These are phyloP conservation scores for Rhagonycha fulva DNA, from an alignment of 2,888 invertebrate genomes.

Conservation along the genomic window DNA sequence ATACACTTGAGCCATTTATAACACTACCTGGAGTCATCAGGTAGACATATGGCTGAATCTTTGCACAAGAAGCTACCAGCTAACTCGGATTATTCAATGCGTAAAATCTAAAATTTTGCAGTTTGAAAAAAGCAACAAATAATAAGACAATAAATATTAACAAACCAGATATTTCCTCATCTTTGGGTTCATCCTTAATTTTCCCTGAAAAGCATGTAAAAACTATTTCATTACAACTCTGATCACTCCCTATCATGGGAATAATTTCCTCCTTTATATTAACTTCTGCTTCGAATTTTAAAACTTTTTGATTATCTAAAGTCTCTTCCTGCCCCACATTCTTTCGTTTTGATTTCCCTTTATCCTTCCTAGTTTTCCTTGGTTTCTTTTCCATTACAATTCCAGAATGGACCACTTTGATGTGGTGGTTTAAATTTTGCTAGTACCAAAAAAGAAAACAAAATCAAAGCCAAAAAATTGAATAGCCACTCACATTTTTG, in stretches of 20 bases:
- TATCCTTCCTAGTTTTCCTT: conserved; percentile 41
- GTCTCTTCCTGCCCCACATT: not conserved
- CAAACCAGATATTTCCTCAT: not conserved
- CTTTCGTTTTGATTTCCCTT: conserved; percentile 30
- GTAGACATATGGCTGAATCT: too few species aligned
- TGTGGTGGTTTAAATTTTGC: conserved; percentile 39
- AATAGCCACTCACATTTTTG: conserved; percentile 27
- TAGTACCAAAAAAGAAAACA: conserved; percentile 27
- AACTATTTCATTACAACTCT: not conserved
- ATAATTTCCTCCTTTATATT: not conserved
- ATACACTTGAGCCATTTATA: too few species aligned
- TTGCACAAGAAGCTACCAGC: too few species aligned
- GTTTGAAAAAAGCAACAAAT: not conserved
- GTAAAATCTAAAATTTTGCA: not conserved
- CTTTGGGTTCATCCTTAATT: not conserved
- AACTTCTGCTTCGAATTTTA: not conserved
- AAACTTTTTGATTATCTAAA: not conserved
- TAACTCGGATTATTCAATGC: not conserved
- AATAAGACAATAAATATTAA: not conserved
- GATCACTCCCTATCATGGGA: not conserved
- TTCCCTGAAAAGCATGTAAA: not conserved
- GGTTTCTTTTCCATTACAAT: conserved; percentile 25
- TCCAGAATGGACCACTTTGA: conserved; percentile 33
- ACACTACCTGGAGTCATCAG: too few species aligned
- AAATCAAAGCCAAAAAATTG: not conserved